Base-by-base conservation (phyloP, 35 echinoderm and acorn worm species). In the Amphiura filiformis region DNA sequence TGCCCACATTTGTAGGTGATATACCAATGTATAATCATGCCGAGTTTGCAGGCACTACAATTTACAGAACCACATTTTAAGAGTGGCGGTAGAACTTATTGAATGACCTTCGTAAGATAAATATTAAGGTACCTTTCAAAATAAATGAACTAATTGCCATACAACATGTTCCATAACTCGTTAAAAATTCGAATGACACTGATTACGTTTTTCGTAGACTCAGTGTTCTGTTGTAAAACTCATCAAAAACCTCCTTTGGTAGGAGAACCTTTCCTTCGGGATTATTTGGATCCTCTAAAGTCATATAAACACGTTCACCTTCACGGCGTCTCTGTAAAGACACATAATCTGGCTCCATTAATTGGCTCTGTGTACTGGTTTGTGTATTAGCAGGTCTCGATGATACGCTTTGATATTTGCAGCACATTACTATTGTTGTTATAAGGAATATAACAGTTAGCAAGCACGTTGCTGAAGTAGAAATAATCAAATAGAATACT, bases 251-350 rank as follows among this genome's bases (percentile, higher is more conserved):
- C 26, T 70, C 61, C 26, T 70, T 70, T 4, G 61, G 61, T 13
- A 70, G 61, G 26, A 70, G 61, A 2, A 70, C 61, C 26, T 70
- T 70, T 70, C 61, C 61, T 4, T 70, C 61, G 2, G 61, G 61
- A 70, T 70, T 70, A n/a, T 70, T 70, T 70, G 61, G 61, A n/a
- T 70, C 61, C 61, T 70, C 61, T 15, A 70, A 23, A 70, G 61
- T 70, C 61, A 70, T 70, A 30, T 70, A 70, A 5, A 70, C 61
- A 70, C 61, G 61, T n/a, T 70, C 61, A 70, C 26, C 26, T 15
- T 18, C 28, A 23, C 26, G 15, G 26, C 61, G 61, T 23, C 61
- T 70, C 28, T 70, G 61, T n/a, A 70, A 23, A 13, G 61, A 70
- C 61, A 70, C 61, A 70, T 70, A 70, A 26, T 13, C 61, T 4